Evolutionary conservation across 64 coral and sea anemone genomes (phyloP).

Genomic region (Cladopsammia gracilis): DNA sequence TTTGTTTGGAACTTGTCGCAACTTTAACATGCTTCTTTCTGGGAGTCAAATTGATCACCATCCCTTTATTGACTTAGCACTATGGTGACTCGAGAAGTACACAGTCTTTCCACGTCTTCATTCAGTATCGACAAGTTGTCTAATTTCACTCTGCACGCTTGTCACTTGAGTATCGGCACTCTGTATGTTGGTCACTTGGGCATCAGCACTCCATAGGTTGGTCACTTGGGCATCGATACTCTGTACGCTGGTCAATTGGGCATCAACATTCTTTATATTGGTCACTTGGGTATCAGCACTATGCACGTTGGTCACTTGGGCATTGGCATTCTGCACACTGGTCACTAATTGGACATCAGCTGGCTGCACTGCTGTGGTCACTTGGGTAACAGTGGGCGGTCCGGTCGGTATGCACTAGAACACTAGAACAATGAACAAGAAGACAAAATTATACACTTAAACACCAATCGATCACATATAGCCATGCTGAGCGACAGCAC

Average conservation of each 20-base stretch:
- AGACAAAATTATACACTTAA: too few species aligned
- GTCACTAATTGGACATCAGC: too few species aligned
- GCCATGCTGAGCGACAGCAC: too few species aligned
- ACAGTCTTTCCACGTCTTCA: slow-evolving; percentile 38
- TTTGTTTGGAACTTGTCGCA: slow-evolving; percentile 57
- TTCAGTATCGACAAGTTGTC: background rate
- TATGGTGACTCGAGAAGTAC: background rate
- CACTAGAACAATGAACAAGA: too few species aligned
- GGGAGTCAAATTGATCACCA: slow-evolving; percentile 56
- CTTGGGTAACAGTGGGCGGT: too few species aligned
- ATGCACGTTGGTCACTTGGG: background rate
- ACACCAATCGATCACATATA: too few species aligned
- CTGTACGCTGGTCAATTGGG: background rate
- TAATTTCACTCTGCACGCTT: too few species aligned
- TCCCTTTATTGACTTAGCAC: slow-evolving; percentile 42
- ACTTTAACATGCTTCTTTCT: slow-evolving; percentile 58
- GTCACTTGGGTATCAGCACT: background rate
- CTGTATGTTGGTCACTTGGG: background rate
- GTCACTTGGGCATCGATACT: too few species aligned
- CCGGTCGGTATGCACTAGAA: too few species aligned
- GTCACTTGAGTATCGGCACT: background rate
- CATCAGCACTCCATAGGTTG: too few species aligned
- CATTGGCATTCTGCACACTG: background rate
- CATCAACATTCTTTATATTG: background rate
- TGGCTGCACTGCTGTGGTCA: too few species aligned